Evolutionary conservation across 2,888 invertebrate genomes (phyloP), one percentile per base, ranked within the genome.

Genomic region (Leptinotarsa tumamoca): DNA sequence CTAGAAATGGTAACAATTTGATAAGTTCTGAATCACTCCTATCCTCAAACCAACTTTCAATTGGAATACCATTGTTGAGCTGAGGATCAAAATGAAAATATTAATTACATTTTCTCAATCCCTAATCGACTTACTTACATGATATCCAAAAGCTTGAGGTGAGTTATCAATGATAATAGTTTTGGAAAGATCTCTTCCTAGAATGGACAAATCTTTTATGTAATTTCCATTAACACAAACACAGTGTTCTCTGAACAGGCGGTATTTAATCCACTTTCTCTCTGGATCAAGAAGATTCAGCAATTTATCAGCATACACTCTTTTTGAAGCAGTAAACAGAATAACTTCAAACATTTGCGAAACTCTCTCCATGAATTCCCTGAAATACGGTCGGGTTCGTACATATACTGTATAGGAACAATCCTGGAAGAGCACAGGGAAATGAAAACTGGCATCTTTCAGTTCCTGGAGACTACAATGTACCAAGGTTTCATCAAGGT

Each of bases 1-100:
- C 96, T 82, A 98, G 90, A 90, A 98, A 98, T 51, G 98, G 98
- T 89, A 98, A 89, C 82, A 98, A 89, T 86, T 98, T 97, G 84
- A 97, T 92, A 72, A 98, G 91, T 87, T 98, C 98, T 54, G 93
- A 93, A 89, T 98, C 98, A 71, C 92, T 92, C 85, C 94, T 92
- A 89, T 98, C 97, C 81, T 95, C 94, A 89, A 98, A 98, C 98
- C 98, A 98, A 88, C 97, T 97, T 90, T 97, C 97, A 82, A 98
- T 98, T 0, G 98, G 98, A 82, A 98, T 98, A 43, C 98, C 98
- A 89, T 98, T 98, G 89, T 97, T 96, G 76, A 98, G 88, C 93
- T 97, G 91, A 77, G 90, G 90, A 79, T 79, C 80, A 85, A 70
- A 43, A 43, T 49, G 13, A 27, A 33, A 54, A 18, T 56, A 10